Evolutionary conservation across 2,113 vertebrate species (phyloP).

Genomic region (Mirounga angustirostris): DNA sequence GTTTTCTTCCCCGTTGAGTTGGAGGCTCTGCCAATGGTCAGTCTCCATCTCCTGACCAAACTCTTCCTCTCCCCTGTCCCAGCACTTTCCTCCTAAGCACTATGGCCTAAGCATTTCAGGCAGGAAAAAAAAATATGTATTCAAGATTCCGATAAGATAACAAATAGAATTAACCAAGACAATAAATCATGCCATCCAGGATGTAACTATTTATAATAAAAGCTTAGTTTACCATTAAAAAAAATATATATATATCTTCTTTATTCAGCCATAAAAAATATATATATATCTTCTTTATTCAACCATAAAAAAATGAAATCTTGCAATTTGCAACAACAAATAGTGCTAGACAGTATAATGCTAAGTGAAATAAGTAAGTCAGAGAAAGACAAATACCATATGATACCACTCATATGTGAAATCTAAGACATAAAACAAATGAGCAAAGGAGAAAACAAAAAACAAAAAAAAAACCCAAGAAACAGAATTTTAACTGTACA

Average conservation of each 20-base stretch:
- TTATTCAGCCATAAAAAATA: too few species aligned
- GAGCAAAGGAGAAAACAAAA: neutral
- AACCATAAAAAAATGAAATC: neutral
- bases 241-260: too few species aligned
- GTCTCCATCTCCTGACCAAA: neutral
- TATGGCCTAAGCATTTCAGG: neutral
- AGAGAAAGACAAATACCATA: neutral
- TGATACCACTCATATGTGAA: neutral
- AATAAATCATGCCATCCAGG: neutral
- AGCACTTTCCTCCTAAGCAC: neutral
- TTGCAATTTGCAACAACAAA: neutral
- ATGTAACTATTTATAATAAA: neutral
- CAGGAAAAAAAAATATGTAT: neutral
- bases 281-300: neutral
- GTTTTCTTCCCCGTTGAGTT: neutral
- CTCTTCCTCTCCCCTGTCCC: neutral
- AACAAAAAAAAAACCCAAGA: neutral
- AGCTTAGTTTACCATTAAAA: neutral
- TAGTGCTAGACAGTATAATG: neutral
- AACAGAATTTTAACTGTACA: neutral
- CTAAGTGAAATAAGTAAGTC: neutral
- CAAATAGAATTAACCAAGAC: slow-evolving; percentile 14
- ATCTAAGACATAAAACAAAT: neutral
- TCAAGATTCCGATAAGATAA: neutral
- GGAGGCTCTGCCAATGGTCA: neutral